These are phyloP conservation scores for Leucoraja erinaceus DNA, from an alignment of 2,113 vertebrate species.

Conservation along the genomic window DNA sequence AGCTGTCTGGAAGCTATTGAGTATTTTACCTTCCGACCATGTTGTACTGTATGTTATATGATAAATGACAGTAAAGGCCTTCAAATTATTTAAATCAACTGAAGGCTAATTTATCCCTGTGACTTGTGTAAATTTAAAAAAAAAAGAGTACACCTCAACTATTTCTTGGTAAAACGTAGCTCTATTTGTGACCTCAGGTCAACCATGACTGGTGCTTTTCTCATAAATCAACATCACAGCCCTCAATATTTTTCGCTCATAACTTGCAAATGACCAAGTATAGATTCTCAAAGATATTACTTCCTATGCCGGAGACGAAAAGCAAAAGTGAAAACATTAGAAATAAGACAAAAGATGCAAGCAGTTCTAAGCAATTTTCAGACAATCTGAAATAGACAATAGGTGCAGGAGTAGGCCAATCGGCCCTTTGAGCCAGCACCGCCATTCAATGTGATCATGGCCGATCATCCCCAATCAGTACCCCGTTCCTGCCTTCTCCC, in stretches of 20 bases:
- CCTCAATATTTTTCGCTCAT: neutral
- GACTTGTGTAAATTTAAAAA: neutral
- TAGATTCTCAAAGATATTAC: neutral
- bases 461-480: too few species aligned
- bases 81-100: neutral
- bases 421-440: too few species aligned
- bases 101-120: neutral
- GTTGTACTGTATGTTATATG: neutral
- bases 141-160: neutral
- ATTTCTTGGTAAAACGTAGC: neutral
- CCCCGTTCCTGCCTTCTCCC: too few species aligned
- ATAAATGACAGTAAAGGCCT: neutral
- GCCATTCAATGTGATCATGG: too few species aligned
- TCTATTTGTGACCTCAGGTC: neutral
- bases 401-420: too few species aligned
- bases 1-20: neutral
- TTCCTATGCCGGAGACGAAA: neutral
- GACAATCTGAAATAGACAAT: neutral
- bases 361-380: neutral
- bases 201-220: neutral
- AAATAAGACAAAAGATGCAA: neutral
- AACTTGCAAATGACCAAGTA: neutral
- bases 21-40: neutral
- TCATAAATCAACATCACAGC: neutral
- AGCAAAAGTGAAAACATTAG: neutral